Evolutionary conservation across 1,140 invertebrate genomes (phyloP), one percentile per base, ranked within the genome.

Genomic region (Doryteuthis pealeii): DNA sequence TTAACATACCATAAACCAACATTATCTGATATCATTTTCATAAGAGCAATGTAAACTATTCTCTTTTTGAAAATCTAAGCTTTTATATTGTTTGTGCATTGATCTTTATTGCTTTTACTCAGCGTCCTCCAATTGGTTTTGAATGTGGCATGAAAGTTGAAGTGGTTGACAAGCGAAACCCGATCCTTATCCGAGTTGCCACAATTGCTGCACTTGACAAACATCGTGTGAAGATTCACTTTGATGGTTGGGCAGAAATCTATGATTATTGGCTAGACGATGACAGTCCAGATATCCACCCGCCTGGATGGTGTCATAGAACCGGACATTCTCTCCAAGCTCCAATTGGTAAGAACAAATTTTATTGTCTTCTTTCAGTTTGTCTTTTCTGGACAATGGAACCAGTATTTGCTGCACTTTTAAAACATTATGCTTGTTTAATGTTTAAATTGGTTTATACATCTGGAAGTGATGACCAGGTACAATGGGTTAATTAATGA

Each of bases 241-340:
- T 97, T 88, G 96, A 97, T 88, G 95, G 95, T 14, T 98, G 96
- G 94, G 92, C 93, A 1, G 91, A 92, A 78, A 91, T 92, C 75
- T 94, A 96, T 86, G 92, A 94, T 76, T 95, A 93, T 85, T 97
- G 94, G 94, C 88, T 96, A 30, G 86, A 76, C 93, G 84, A 86
- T 71, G 86, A 87, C 69, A 82, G 79, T 22, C 71, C 81, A 12
- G 86, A 88, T 49, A 77, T 88, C 40, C 85, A 87, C 66, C 86
- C 87, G 3, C 78, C 83, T 30, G 82, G 83, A n/a, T 88, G 87
- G 87, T 87, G 86, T 85, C 87, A 91, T 74, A 94, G 94, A 87
- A 97, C 95, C 2, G 92, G 92, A 43, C 94, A 97, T 89, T 92
- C 93, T 1, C 84, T 98, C 6, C 94, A 96, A 88, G 91, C 93